Evolutionary conservation across 2,888 invertebrate genomes (phyloP).

Genomic region (Polydrusus pterygomalis): DNA sequence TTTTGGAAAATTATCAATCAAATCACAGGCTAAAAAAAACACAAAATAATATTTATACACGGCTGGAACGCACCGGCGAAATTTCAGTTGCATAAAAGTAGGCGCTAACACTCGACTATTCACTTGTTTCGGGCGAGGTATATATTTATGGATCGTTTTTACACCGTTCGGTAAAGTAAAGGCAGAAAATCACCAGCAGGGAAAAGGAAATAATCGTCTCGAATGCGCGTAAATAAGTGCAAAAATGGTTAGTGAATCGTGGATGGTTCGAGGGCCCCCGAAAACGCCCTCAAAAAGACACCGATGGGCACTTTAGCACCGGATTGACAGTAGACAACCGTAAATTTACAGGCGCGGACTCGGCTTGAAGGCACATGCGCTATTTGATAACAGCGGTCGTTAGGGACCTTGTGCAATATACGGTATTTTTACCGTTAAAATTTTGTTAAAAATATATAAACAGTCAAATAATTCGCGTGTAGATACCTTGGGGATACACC

Average conservation of each 20-base stretch:
- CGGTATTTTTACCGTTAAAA: constrained; percentile 27
- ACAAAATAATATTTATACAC: constrained; percentile 13
- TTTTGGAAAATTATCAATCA: constrained; percentile 11
- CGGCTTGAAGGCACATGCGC: constrained; percentile 45
- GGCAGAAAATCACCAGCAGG: constrained; percentile 14
- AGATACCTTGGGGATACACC: too few species aligned
- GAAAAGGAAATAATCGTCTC: constrained; percentile 9
- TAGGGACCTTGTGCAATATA: constrained; percentile 21
- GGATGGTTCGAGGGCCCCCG: constrained; percentile 37
- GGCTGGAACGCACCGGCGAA: constrained; percentile 8
- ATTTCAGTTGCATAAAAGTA: constrained; percentile 47
- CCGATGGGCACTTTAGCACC: constrained; percentile 45
- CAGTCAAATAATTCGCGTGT: too few species aligned
- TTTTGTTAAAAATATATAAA: too few species aligned
- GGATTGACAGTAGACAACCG: constrained; percentile 48
- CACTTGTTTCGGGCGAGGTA: constrained; percentile 29
- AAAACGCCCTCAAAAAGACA: constrained; percentile 50
- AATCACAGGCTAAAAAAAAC: constrained; percentile 11
- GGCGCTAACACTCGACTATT: constrained; percentile 28
- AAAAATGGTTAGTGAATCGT: constrained; percentile 7
- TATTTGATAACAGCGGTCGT: constrained; percentile 16
- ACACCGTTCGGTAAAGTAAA: constrained; percentile 24
- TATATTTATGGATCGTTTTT: not conserved
- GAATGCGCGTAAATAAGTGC: constrained; percentile 15
- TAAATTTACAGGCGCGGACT: constrained; percentile 49